A percentile compares a stretch with the other conserved stretches of the same genome.
These are phyloP conservation scores for Theristicus caerulescens DNA, from an alignment of 2,113 vertebrate species.

Conservation along the genomic window DNA sequence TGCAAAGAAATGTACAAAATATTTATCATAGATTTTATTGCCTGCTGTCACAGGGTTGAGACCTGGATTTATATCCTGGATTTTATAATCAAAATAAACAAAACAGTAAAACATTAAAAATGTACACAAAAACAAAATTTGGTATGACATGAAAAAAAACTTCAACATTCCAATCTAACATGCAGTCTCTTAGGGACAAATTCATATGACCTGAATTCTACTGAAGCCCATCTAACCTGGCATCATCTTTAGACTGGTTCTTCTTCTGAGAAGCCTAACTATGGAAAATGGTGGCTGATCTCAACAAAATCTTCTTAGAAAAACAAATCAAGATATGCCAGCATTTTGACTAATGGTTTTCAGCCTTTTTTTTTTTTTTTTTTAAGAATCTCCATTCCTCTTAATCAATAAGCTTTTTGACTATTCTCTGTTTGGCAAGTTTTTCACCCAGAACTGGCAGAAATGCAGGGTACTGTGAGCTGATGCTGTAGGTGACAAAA, in stretches of 20 bases:
- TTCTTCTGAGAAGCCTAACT: neutral
- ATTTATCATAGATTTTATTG: neutral
- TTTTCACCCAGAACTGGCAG: neutral
- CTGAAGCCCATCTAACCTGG: neutral
- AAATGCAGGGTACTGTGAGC: neutral
- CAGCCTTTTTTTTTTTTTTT: neutral
- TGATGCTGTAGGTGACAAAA: neutral
- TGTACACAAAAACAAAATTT: neutral
- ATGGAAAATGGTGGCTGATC: neutral
- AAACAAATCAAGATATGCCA: neutral
- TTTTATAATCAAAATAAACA: neutral
- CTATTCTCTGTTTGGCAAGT: neutral
- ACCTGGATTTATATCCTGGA: neutral
- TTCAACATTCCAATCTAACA: neutral
- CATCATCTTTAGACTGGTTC: neutral
- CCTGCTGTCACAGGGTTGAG: neutral
- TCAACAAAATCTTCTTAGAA: neutral
- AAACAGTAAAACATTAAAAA: neutral
- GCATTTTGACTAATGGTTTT: neutral
- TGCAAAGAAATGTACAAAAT: neutral
- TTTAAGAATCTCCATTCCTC: neutral
- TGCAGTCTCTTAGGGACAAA: neutral
- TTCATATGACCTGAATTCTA: neutral
- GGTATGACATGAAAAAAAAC: neutral
- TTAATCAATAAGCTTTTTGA: neutral